These are phyloP conservation scores for Philereme transversata DNA, from an alignment of 2,888 invertebrate genomes.

Conservation along the genomic window DNA sequence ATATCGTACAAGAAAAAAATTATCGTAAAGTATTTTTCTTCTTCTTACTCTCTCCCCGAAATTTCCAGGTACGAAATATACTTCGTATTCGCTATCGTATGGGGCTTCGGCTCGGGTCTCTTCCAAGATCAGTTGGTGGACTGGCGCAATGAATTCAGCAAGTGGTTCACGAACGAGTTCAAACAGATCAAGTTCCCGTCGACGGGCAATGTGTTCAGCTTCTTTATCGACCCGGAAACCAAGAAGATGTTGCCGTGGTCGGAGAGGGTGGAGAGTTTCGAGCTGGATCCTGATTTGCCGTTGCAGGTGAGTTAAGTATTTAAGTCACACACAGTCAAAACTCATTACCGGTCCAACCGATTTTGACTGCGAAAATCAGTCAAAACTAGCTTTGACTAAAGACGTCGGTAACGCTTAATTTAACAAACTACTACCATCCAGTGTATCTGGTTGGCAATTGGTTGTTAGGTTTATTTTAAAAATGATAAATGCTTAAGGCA, in stretches of 20 bases:
- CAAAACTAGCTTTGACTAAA: no score
- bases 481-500: no score
- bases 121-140: constrained; percentile 96
- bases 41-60: neutral
- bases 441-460: no score
- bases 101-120: constrained; percentile 96
- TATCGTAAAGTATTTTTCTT: no score
- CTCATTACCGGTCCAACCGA: no score
- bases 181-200: constrained; percentile 95
- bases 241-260: constrained; percentile 95
- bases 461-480: no score
- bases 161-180: constrained; percentile 97
- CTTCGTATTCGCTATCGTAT: constrained; percentile 94
- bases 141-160: constrained; percentile 96
- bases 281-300: constrained; percentile 93
- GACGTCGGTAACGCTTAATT: no score
- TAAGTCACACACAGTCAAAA: no score
- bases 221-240: constrained; percentile 93
- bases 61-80: constrained; percentile 91
- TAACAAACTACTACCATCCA: no score
- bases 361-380: no score
- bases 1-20: no score
- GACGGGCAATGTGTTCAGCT: constrained; percentile 93
- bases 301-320: constrained; percentile 86
- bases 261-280: constrained; percentile 90